phyloP scores from a whole-genome alignment of 2,113 vertebrate species.

The Mobula birostris region DNA sequence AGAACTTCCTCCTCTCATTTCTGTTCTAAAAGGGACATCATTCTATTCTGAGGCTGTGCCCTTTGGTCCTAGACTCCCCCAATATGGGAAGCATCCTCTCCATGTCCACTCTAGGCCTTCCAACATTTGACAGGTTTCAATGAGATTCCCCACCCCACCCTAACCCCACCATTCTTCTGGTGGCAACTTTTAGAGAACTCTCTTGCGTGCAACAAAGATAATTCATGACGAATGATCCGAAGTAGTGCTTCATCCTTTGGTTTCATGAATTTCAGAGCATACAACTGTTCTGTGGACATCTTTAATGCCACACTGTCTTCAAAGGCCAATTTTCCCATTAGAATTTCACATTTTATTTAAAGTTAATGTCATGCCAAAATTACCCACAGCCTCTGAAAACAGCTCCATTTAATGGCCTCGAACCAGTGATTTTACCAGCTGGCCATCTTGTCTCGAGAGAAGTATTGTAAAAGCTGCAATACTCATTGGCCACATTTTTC shows the following conservation, averaged over 20 bases:
- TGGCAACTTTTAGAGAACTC: background rate
- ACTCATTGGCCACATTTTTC: background rate
- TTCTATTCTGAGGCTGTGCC: too few species aligned
- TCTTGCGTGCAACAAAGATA: background rate
- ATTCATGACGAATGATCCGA: background rate
- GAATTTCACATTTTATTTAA: conserved; percentile 3
- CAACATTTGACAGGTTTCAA: too few species aligned
- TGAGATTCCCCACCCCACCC: too few species aligned
- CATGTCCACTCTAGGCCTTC: too few species aligned
- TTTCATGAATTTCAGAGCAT: background rate
- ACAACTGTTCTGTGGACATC: background rate
- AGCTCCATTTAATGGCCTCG: background rate
- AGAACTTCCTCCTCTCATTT: too few species aligned
- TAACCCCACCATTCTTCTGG: too few species aligned
- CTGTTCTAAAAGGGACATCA: too few species aligned
- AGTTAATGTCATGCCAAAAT: background rate
- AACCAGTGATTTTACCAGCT: background rate
- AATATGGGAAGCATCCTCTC: too few species aligned
- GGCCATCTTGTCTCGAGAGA: background rate
- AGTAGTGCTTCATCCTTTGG: background rate
- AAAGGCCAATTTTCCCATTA: background rate
- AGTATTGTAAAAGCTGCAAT: background rate
- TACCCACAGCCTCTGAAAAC: background rate
- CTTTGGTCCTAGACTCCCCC: too few species aligned
- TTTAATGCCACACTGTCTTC: background rate